Evolutionary conservation across 2,888 invertebrate species (phyloP), one percentile per base, ranked within the genome.

Genomic region (Diplazon laetatorius): DNA sequence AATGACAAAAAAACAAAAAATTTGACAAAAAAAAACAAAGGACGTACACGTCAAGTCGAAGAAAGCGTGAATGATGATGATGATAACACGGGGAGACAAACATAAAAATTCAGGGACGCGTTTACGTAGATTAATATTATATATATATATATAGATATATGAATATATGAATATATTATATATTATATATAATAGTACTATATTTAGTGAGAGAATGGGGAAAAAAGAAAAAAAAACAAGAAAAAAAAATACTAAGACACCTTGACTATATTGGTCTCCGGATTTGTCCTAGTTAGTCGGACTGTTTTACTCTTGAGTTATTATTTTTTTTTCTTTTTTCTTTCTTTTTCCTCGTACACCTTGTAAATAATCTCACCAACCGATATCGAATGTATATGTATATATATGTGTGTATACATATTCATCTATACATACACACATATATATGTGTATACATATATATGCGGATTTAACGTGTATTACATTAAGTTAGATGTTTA

Each of bases 21-120:
- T 62, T 55, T 8, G 35, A 60, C 44, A 39, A 66, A 14, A 52
- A 25, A 35, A 9, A 62, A 46, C 42, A 50, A 68, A 35, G n/a
- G n/a, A n/a, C n/a, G n/a, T n/a, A n/a, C n/a, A n/a, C n/a, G n/a
- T n/a, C n/a, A n/a, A n/a, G n/a, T n/a, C 22, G 39, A 60, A 25
- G 39, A 18, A n/a, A n/a, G n/a, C n/a, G 16, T 46, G 42, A 72
- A 30, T 5, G 55, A 42, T 16, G 62, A n/a, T 59, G 73, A 59
- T 63, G 65, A 71, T 76, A 74, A 79, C 66, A 81, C 69, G 81
- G n/a, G n/a, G 78, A 82, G 81, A 83, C 80, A 81, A 84, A 83
- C 78, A 80, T 68, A 83, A 69, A 76, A 42, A 84, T 84, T 85
- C 85, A 85, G 86, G 84, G 84, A 85, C 80, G 82, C 80, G 82